Base-by-base conservation (phyloP, 2,797 vertebrate species). In the Notamacropus eugenii region DNA sequence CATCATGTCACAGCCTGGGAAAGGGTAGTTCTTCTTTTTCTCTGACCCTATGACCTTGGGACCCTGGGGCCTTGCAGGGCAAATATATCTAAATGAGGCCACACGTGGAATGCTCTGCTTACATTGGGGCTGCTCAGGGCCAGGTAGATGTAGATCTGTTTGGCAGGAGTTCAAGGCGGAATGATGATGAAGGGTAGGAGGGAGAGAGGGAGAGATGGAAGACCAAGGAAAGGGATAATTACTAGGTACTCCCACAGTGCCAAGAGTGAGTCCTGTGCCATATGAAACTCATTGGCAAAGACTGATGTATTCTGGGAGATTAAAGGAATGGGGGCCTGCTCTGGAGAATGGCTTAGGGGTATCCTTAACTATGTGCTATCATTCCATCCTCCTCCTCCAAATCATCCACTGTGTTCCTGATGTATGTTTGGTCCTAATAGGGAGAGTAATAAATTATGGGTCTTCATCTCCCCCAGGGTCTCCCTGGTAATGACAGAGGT, bases 51-150 rank as follows among this genome's bases (percentile, higher is more conserved):
- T 11, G 46, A 24, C 67, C n/a, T 31, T 90, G 28, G 95, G 62
- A 34, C 14, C 14, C 40, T 10, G n/a, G 59, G n/a, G 90, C 14
- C 55, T 31, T 28, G 14, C 54, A n/a, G 55, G 58, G 92, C 93
- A 96, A 96, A 91, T 93, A 57, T 5, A 87, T 34, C 14, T 59
- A 97, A 74, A 56, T 67, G 90, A 96, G 56, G 31, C 82, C 87
- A 95, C 55, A 96, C 54, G 55, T 96, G 90, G 56, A 94, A 67
- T 57, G 92, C 93, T 94, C 92, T 19, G 90, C 92, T 94, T 90
- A 91, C 19, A 67, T 92, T 95, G 90, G 22, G 27, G 40, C 96
- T 92, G 87, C 92, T 95, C 62, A 90, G 10, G 50, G 92, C 58
- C 1, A 8, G 46, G 57, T 55, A 94, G 28, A 74, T 0, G 5